Evolutionary conservation across 2,113 vertebrate species (phyloP).

Genomic region (Eleginops maclovinus): DNA sequence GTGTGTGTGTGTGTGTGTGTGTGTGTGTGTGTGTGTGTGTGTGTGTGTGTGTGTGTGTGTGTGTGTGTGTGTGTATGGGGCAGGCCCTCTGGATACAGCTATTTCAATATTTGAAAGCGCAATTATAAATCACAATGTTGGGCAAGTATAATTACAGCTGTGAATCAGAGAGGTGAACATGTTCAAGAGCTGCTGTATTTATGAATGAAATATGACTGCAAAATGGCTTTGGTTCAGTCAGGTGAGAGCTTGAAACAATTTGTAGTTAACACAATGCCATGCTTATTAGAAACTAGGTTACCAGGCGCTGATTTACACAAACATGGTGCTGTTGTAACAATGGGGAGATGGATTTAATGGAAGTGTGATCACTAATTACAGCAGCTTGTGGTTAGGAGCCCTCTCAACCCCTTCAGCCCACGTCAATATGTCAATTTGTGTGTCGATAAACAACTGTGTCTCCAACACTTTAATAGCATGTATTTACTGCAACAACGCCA

Average conservation of each 20-base stretch:
- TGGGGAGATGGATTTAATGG: conserved; percentile 39
- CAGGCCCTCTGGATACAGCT: conserved; percentile 49
- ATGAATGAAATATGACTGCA: conserved; percentile 48
- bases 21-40: conserved; percentile 15
- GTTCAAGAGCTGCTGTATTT: conserved; percentile 28
- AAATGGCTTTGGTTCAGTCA: conserved; percentile 1
- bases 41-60: conserved; percentile 3
- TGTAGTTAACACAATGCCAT: conserved; percentile 24
- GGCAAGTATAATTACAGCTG: conserved; percentile 20
- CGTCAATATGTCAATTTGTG: background rate
- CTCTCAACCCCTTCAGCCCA: background rate
- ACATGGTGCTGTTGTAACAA: conserved; percentile 29
- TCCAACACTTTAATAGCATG: background rate
- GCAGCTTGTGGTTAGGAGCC: conserved; percentile 12
- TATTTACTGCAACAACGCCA: background rate
- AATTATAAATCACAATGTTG: conserved; percentile 51
- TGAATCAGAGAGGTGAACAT: background rate
- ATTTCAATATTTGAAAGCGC: conserved; percentile 51
- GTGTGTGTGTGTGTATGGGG: conserved; percentile 11
- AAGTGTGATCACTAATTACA: conserved; percentile 36
- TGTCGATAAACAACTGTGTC: background rate
- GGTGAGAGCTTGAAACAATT: conserved; percentile 23
- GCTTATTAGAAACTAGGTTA: conserved; percentile 25
- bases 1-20: conserved; percentile 23
- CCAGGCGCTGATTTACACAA: conserved; percentile 24